These are phyloP conservation scores for Bombus waltoni DNA, from an alignment of 1,140 invertebrate species.

Conservation along the genomic window DNA sequence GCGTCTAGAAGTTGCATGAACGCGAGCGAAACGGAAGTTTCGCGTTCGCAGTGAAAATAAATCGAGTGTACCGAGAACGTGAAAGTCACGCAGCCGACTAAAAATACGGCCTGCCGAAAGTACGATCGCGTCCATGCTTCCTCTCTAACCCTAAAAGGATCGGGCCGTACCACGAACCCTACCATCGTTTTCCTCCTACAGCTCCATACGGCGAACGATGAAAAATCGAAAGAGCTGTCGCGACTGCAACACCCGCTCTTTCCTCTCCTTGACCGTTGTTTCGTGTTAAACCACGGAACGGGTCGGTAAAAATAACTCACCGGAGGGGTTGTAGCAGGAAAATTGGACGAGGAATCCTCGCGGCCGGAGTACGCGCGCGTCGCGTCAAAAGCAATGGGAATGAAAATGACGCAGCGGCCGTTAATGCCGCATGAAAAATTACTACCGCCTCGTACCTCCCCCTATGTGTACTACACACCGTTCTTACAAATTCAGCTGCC, in stretches of 20 bases:
- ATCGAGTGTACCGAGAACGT: background rate
- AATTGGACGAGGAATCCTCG: background rate
- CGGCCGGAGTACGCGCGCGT: no score
- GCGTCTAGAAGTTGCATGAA: background rate
- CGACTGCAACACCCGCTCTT: no score
- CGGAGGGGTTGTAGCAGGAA: background rate
- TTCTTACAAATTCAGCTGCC: background rate
- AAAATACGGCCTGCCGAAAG: background rate
- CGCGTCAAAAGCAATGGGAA: constrained; percentile 6
- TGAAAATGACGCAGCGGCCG: constrained; percentile 5
- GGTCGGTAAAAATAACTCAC: background rate
- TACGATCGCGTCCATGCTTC: background rate
- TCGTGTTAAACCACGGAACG: no score
- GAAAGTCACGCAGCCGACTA: background rate
- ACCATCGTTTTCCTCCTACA: background rate
- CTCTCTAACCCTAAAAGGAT: background rate
- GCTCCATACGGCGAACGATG: no score
- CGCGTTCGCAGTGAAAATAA: constrained; percentile 24
- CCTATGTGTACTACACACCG: no score
- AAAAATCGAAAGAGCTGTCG: no score
- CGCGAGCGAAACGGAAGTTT: background rate
- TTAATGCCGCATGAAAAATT: constrained; percentile 24
- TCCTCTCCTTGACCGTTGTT: no score
- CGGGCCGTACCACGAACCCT: background rate
- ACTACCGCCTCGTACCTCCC: background rate